Percentiles rank a stretch among this genome's conserved stretches.
phyloP scores from a whole-genome alignment of 2,113 vertebrate species.

The Dasypus novemcinctus region DNA sequence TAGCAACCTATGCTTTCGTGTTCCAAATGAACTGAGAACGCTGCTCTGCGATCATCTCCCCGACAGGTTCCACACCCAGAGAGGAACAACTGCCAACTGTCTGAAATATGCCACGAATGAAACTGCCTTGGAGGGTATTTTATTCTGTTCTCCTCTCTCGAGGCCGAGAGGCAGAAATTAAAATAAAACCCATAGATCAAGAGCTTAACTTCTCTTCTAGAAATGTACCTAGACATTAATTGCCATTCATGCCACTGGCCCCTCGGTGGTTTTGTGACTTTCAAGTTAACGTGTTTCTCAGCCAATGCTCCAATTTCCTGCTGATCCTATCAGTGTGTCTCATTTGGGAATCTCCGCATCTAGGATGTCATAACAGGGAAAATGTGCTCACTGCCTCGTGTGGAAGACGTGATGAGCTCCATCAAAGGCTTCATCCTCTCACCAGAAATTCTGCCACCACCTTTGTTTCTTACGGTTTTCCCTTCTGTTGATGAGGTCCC shows the following conservation, averaged over 20 bases:
- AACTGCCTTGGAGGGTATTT: not conserved
- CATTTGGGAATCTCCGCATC: not conserved
- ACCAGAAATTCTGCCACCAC: not conserved
- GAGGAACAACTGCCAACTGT: not conserved
- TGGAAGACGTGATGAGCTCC: not conserved
- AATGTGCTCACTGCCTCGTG: not conserved
- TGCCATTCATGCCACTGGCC: not conserved
- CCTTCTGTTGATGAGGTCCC: not conserved
- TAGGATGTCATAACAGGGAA: not conserved
- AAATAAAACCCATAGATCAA: conserved; percentile 28
- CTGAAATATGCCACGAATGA: not conserved
- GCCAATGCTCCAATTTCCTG: not conserved
- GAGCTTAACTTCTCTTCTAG: conserved; percentile 9
- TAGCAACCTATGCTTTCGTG: not conserved
- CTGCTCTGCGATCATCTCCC: not conserved
- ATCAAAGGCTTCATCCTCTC: not conserved
- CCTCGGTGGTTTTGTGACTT: conserved; percentile 6
- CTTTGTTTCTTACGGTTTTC: not conserved
- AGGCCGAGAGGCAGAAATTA: conserved; percentile 47
- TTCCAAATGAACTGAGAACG: not conserved
- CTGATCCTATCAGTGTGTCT: not conserved
- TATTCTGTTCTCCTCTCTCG: not conserved
- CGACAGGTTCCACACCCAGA: not conserved
- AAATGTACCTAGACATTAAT: not conserved
- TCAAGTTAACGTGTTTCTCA: not conserved